Conservation (phyloP, 2,888 invertebrate species). For the Ormyrus labotus region DNA sequence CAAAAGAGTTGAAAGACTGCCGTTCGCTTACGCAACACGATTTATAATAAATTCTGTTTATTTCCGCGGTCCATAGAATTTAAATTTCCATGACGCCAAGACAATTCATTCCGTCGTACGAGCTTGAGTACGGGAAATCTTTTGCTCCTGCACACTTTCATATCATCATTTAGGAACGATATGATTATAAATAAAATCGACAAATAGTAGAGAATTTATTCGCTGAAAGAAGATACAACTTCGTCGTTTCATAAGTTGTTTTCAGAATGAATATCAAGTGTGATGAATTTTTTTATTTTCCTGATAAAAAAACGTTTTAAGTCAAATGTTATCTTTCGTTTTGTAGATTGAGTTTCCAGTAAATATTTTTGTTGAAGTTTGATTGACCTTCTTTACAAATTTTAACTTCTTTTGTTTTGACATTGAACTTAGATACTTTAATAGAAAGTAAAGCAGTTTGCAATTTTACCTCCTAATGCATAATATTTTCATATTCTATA, state of each 20-base stretch:
- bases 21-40: background rate
- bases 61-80: background rate
- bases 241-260: too few species aligned
- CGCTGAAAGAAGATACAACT: too few species aligned
- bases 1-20: too few species aligned
- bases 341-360: background rate
- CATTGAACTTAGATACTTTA: background rate
- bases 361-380: background rate
- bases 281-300: too few species aligned
- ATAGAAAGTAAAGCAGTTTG: background rate
- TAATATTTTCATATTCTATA: conserved; percentile 32
- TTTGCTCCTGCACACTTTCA: too few species aligned
- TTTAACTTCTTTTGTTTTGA: background rate
- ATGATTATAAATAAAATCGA: too few species aligned
- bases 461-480: background rate
- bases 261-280: too few species aligned
- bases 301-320: background rate
- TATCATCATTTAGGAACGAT: too few species aligned
- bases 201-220: too few species aligned
- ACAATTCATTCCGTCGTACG: background rate
- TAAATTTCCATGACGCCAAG: background rate
- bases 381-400: background rate
- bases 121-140: too few species aligned
- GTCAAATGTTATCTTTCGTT: conserved; percentile 23
- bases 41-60: too few species aligned